Base-by-base conservation (phyloP, 2,888 invertebrate species). In the Hedychridium roseum region DNA sequence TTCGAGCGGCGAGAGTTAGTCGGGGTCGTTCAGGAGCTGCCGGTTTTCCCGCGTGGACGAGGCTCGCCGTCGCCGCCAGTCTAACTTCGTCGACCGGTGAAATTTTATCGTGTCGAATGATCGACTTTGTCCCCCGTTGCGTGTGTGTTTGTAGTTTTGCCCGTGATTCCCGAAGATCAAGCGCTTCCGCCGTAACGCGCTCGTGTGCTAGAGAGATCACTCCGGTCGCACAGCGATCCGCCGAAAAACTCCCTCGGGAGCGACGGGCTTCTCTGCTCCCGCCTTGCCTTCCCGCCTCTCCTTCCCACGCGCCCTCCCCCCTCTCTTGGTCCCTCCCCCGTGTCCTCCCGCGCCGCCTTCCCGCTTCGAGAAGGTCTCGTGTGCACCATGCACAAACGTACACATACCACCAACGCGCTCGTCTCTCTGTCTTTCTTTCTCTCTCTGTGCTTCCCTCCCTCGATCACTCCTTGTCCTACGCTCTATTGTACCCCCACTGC, bases 181-280 rank as follows among this genome's bases (percentile, higher is more conserved):
- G n/a, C n/a, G n/a, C n/a, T n/a, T n/a, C n/a, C n/a, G n/a, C 32
- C 30, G 20, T 9, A 16, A 17, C 23, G 44, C 21, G 47, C 44
- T 47, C 44, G 30, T 34, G 40, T 26, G 39, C 51, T 32, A 54
- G 53, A 61, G 59, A 62, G 61, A 62, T 62, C 62, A 57, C 62
- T 59, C 62, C 53, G 48, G 51, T 48, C 62, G 57, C 60, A 57
- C 54, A 62, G 57, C 62, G 63, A 57, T 63, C 63, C 63, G 50
- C 62, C 57, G 62, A 57, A 64, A 58, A 60, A 64, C 64, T 57
- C 60, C 66, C 55, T 57, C 56, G 60, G 54, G 57, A 57, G 54
- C 51, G 53, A 16, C 41, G 34, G 14, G 26, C 28, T 54, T 43
- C 30, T 26, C 18, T 23, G 32, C 45, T 31, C 32, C 41, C 30